Percentiles rank a stretch among this genome's conserved stretches.
Evolutionary conservation across 64 coral and sea anemone species (phyloP).

Genomic region (Anthopleura sola): DNA sequence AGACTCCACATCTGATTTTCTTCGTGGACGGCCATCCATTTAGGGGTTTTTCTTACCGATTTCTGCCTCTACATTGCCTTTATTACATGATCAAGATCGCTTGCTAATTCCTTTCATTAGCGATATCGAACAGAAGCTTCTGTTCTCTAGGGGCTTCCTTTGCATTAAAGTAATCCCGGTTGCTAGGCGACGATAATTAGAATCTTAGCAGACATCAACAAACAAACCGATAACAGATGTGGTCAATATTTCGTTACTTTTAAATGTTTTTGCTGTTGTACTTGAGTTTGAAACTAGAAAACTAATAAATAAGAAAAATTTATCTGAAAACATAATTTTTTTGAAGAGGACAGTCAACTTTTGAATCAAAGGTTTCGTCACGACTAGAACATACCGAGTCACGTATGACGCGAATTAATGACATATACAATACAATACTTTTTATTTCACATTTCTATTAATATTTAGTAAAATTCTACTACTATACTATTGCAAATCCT

Average conservation of each 20-base stretch:
- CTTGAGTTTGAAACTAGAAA: too few species aligned
- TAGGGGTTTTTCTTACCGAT: not conserved
- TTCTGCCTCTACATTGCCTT: not conserved
- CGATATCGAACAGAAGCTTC: not conserved
- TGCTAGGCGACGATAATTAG: constrained; percentile 3
- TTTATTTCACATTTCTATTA: too few species aligned
- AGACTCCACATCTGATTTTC: not conserved
- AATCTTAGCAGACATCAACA: not conserved
- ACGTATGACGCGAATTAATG: too few species aligned
- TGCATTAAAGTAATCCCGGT: not conserved
- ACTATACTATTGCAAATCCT: too few species aligned
- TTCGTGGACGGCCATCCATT: not conserved
- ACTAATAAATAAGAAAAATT: too few species aligned
- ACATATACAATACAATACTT: too few species aligned
- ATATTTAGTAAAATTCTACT: too few species aligned
- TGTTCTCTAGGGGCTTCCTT: not conserved
- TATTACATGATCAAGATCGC: not conserved
- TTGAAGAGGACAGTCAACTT: too few species aligned
- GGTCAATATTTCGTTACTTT: not conserved
- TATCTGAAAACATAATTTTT: too few species aligned
- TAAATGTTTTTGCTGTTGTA: not conserved
- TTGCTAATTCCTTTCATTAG: not conserved
- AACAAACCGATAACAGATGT: not conserved
- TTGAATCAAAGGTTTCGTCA: too few species aligned
- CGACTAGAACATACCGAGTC: too few species aligned